phyloP scores from a whole-genome alignment of 1,140 invertebrate genomes.

The Frieseomelitta varia region DNA sequence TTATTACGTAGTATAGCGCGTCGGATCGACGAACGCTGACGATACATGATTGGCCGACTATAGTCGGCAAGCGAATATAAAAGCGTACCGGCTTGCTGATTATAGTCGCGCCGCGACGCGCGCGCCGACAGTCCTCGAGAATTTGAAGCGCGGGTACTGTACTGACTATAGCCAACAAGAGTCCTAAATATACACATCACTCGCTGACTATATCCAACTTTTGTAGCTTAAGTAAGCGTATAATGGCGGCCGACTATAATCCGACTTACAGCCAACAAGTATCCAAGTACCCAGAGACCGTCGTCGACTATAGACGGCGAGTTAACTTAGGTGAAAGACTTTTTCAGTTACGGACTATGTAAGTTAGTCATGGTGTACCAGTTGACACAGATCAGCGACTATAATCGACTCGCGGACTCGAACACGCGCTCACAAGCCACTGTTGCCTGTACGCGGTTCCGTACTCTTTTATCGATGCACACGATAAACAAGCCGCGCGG shows the following conservation, averaged over 20 bases:
- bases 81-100: background rate
- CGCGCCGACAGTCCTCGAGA: background rate
- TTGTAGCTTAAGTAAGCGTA: conserved; percentile 11
- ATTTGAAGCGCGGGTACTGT: background rate
- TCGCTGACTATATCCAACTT: background rate
- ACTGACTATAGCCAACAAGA: conserved; percentile 7
- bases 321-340: conserved; percentile 19
- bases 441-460: background rate
- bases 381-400: background rate
- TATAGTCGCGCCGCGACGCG: background rate
- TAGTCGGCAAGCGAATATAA: background rate
- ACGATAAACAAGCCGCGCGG: background rate
- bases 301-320: conserved; percentile 6
- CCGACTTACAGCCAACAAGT: background rate
- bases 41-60: background rate
- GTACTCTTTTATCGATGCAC: background rate
- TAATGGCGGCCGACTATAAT: conserved; percentile 11
- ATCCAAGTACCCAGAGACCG: background rate
- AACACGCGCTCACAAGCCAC: background rate
- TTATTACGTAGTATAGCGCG: background rate
- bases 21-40: background rate
- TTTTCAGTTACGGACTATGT: background rate
- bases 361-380: background rate
- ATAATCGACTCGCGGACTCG: background rate
- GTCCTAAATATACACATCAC: background rate